Conservation (phyloP, 2,113 vertebrate species). For the Phalacrocorax aristotelis region DNA sequence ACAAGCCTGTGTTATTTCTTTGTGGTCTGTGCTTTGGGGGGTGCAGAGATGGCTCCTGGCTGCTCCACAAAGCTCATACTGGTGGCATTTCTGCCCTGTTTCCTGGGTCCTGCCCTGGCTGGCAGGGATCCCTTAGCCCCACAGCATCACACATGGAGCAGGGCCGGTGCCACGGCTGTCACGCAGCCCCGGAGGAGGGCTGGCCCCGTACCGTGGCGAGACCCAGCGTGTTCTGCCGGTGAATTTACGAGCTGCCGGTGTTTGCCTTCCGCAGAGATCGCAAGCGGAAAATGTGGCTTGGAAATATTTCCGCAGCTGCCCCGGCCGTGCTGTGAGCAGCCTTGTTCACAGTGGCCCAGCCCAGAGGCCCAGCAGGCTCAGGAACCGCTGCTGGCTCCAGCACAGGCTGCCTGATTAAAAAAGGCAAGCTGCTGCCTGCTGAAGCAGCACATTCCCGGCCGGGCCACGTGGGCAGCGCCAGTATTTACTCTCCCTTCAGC, state of each 20-base stretch:
- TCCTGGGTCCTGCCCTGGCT: background rate
- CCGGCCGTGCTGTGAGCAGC: constrained; percentile 26
- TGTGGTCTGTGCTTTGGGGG: background rate
- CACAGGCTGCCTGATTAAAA: background rate
- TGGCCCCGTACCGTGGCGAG: rapidly evolving
- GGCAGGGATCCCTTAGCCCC: background rate
- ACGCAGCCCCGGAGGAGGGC: background rate
- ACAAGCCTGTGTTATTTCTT: background rate
- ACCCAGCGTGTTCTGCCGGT: background rate
- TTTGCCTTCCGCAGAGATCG: constrained; percentile 15
- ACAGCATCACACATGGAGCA: rapidly evolving
- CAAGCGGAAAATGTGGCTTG: constrained; percentile 36
- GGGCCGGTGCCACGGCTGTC: background rate
- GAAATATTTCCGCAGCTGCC: constrained; percentile 47
- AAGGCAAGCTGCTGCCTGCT: constrained; percentile 53
- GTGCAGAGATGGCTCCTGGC: background rate
- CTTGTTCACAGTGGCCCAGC: constrained; percentile 2
- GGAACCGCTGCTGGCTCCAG: background rate
- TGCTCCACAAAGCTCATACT: background rate
- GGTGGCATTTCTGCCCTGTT: rapidly evolving
- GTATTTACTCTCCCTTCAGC: constrained; percentile 13
- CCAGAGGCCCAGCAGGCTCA: background rate
- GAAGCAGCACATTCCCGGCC: constrained; percentile 53
- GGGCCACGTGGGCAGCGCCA: constrained; percentile 9
- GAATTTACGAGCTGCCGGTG: constrained; percentile 41